A percentile compares a stretch with the other conserved stretches of the same genome.
phyloP scores from a whole-genome alignment of 2,888 invertebrate species.

The Chamaedrilus cognettii region DNA sequence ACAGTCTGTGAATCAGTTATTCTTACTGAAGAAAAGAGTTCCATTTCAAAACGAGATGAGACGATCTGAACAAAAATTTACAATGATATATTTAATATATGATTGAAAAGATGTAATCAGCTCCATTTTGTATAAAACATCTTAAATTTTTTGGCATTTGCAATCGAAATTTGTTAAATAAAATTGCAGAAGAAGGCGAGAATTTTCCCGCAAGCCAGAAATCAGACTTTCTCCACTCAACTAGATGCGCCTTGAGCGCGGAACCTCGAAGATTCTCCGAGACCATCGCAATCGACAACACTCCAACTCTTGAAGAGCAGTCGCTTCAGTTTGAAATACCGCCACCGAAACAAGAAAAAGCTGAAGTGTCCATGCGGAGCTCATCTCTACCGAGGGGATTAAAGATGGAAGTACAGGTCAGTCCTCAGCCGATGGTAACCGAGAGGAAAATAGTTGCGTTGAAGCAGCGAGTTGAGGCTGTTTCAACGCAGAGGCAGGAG shows the following conservation, averaged over 20 bases:
- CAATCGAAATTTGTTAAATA: too few species aligned
- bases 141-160: too few species aligned
- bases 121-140: too few species aligned
- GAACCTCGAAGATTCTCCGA: conserved; percentile 37
- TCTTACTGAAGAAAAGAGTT: too few species aligned
- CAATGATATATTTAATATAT: too few species aligned
- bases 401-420: conserved; percentile 30
- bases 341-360: conserved; percentile 17
- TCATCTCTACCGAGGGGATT: conserved; percentile 25
- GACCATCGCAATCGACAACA: conserved; percentile 38
- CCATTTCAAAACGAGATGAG: too few species aligned
- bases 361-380: conserved; percentile 29
- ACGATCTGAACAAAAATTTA: too few species aligned
- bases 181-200: conserved; percentile 39
- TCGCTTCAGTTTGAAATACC: conserved; percentile 28
- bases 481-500: conserved; percentile 34
- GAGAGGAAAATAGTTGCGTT: conserved; percentile 27
- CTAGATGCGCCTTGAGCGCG: too few species aligned
- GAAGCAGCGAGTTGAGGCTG: conserved; percentile 28
- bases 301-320: neutral
- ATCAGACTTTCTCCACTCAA: too few species aligned
- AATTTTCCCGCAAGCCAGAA: conserved; percentile 43
- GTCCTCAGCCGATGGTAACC: neutral
- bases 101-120: too few species aligned
- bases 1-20: too few species aligned